Evolutionary conservation across 2,797 vertebrate species (phyloP), one percentile per base, ranked within the genome.

Genomic region (Vespertilio murinus): DNA sequence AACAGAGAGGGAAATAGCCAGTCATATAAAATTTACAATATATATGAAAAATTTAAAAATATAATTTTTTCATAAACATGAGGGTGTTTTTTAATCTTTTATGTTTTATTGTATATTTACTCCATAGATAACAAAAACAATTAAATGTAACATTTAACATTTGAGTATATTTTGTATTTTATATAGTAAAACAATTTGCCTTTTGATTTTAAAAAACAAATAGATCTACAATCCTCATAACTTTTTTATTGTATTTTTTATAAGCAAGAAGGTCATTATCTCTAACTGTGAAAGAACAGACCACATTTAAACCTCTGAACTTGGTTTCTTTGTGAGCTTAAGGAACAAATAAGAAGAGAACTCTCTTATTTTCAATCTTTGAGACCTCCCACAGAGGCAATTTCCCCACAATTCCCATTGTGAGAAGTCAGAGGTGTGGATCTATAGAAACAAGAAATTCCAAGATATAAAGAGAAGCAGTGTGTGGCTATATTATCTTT

Each of bases 131-230:
- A 35, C 65, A 86, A 75, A 91, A 77, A 42, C 17, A 40, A 81
- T 17, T 65, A 16, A 81, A 70, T 83, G 0, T 33, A 86, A 84
- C 3, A 74, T 47, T 79, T 86, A 6, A 17, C 30, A 86, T 81
- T 40, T 6, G 17, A 49, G 8, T 35, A 2, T 65, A 88, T 80
- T 77, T 82, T 78, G 8, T 28, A 70, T 33, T 70, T 88, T 5
- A 35, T 71, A 71, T 38, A 82, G 6, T 81, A 61, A 82, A 91
- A 38, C 52, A 22, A 79, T 42, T 18, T 61, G n/a, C 28, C 0
- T 49, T 47, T 84, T 89, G 10, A 77, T 65, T 81, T 75, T 22
- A 42, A 89, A 93, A 93, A 88, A 12, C 22, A 87, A 56, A 49
- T 33, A 9, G 3, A 9, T 74, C 14, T 5, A 80, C 4, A 33